Percentiles rank a stretch among this genome's conserved stretches.
phyloP scores from a whole-genome alignment of 2,888 invertebrate genomes.

The Lydus trimaculatus region DNA sequence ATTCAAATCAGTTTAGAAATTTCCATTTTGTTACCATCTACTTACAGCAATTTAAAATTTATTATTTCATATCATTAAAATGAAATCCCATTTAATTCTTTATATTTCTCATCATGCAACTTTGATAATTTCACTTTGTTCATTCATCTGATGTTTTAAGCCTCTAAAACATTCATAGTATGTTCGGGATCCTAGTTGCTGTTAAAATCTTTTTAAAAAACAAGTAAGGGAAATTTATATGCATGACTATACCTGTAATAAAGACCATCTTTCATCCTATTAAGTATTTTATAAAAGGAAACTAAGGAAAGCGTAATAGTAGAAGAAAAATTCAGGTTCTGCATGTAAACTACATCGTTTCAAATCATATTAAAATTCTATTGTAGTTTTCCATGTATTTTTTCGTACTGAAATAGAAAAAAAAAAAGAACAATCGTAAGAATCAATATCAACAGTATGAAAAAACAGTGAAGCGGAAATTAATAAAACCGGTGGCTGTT shows the following conservation, averaged over 20 bases:
- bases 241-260: neutral
- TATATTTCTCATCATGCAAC: neutral
- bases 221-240: neutral
- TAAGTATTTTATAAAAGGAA: constrained; percentile 2
- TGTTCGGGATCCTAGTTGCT: neutral
- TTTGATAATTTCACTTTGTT: neutral
- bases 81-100: neutral
- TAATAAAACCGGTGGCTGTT: neutral
- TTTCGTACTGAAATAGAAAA: neutral
- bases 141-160: neutral
- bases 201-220: neutral
- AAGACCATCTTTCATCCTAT: constrained; percentile 7
- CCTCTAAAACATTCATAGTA: neutral
- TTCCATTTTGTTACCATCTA: neutral
- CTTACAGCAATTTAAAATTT: neutral
- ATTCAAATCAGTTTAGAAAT: neutral
- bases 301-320: constrained; percentile 5
- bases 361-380: constrained; percentile 3
- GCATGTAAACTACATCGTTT: neutral
- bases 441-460: neutral
- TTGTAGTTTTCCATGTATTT: neutral
- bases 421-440: neutral
- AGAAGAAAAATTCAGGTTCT: neutral
- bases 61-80: neutral
- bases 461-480: neutral